A percentile compares a stretch with the other conserved stretches of the same genome.
These are phyloP conservation scores for Felis catus DNA, from an alignment of 2,113 vertebrate species.

Conservation along the genomic window F.catus_Fca126_mat1.0 CM031413.1:124667001-124667500, in stretches of 20 bases:
- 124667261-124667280: background rate
- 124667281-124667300: background rate
- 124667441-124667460: background rate
- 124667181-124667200: background rate
- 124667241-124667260: rapidly evolving
- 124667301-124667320: background rate
- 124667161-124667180: background rate
- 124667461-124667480: background rate
- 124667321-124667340: background rate
- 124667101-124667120: no score
- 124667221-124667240: background rate
- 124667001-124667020: background rate
- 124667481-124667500: background rate
- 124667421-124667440: background rate
- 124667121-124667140: background rate
- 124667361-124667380: background rate
- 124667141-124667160: background rate
- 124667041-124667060: background rate
- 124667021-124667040: background rate
- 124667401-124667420: background rate
- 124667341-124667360: background rate
- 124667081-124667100: background rate
- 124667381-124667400: rapidly evolving
- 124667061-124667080: background rate
- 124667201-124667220: background rate